These are phyloP conservation scores for Listronotus bonariensis DNA, from an alignment of 1,140 invertebrate genomes.

Conservation along the genomic window DNA sequence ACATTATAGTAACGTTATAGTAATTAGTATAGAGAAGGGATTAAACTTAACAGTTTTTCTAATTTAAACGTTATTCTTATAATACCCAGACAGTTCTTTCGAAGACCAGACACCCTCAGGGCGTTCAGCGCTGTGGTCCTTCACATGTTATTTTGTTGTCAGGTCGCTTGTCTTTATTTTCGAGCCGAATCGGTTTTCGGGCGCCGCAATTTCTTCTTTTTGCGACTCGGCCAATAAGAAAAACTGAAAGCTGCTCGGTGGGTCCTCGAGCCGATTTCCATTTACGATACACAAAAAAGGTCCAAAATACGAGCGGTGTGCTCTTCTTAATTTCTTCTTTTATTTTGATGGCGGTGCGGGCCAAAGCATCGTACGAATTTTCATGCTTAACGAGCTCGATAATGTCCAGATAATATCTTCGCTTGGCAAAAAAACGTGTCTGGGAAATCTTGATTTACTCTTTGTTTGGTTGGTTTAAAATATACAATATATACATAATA, in stretches of 20 bases:
- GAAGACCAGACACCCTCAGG: constrained; percentile 6
- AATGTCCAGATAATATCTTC: too few relatives aligned
- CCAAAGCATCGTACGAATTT: too few relatives aligned
- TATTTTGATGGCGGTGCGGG: neutral
- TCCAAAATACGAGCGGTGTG: constrained; percentile 3
- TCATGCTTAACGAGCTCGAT: too few relatives aligned
- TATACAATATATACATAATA: too few relatives aligned
- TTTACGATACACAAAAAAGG: constrained; percentile 15
- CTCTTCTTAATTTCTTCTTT: constrained; percentile 2
- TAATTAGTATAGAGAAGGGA: neutral
- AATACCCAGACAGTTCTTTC: constrained; percentile 20
- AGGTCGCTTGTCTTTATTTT: constrained; percentile 27
- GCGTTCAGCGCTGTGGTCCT: constrained; percentile 20
- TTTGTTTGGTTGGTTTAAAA: too few relatives aligned
- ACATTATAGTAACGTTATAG: too few relatives aligned
- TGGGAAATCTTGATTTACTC: too few relatives aligned
- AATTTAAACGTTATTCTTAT: constrained; percentile 7
- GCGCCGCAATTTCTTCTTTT: constrained; percentile 22
- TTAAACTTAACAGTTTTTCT: constrained; percentile 6
- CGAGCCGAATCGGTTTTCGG: constrained; percentile 25
- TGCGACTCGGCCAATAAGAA: constrained; percentile 8
- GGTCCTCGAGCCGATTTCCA: constrained; percentile 17
- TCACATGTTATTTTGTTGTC: constrained; percentile 27
- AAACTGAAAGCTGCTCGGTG: constrained; percentile 11
- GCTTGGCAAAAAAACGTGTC: too few relatives aligned